A percentile compares a stretch with the other conserved stretches of the same genome.
phyloP scores from a whole-genome alignment of 1,140 invertebrate species.

The Cotesia typhae region DNA sequence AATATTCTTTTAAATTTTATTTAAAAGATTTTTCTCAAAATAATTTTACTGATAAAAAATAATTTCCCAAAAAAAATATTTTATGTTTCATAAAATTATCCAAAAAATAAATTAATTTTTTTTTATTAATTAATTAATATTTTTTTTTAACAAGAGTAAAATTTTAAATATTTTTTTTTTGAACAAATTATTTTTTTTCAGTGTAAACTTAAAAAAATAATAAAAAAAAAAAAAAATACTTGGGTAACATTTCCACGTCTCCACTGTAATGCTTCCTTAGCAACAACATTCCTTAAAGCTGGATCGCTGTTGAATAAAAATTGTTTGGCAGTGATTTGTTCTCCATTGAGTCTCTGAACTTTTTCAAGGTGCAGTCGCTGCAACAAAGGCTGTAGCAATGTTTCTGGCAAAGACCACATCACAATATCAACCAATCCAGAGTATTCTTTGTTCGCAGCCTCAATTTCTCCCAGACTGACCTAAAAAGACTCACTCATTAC shows the following conservation, averaged over 20 bases:
- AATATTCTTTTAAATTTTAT: no score
- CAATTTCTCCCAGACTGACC: slow-evolving; percentile 75
- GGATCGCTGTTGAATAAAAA: slow-evolving; percentile 80
- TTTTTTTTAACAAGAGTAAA: no score
- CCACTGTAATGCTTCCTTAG: slow-evolving; percentile 87
- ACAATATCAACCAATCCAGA: slow-evolving; percentile 79
- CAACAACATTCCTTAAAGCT: slow-evolving; percentile 79
- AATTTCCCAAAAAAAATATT: no score
- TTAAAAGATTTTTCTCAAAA: no score
- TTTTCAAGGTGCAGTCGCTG: slow-evolving; percentile 69
- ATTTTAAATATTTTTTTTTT: no score
- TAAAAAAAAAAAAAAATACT: slow-evolving; percentile 28
- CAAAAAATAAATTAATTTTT: no score
- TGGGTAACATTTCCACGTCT: slow-evolving; percentile 73
- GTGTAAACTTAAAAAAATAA: neutral
- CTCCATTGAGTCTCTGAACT: slow-evolving; percentile 59
- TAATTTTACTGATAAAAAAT: no score
- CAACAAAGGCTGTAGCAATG: slow-evolving; percentile 77
- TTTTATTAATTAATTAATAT: no score
- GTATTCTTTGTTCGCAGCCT: slow-evolving; percentile 74
- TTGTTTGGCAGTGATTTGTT: slow-evolving; percentile 71
- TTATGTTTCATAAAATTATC: no score
- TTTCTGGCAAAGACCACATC: slow-evolving; percentile 79
- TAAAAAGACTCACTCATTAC: slow-evolving; percentile 43
- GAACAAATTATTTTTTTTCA: neutral